These are phyloP conservation scores for Litoditis marina DNA, from an alignment of 2,888 invertebrate genomes.

Conservation along the genomic window DNA sequence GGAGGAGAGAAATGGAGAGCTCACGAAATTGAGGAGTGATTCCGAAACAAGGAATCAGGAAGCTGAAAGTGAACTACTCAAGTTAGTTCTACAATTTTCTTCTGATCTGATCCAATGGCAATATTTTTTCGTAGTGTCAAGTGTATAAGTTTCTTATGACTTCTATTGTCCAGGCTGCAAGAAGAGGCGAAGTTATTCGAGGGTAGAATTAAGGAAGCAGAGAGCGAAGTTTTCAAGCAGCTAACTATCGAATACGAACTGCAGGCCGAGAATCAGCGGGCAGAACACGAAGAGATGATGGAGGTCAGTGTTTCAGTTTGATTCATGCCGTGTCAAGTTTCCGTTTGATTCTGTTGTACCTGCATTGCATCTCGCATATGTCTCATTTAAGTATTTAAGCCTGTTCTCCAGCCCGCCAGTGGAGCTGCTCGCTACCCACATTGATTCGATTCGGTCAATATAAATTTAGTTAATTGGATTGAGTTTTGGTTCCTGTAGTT, in stretches of 20 bases:
- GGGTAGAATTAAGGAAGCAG: constrained; percentile 16
- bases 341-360: too few species aligned
- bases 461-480: not conserved
- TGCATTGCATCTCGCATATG: too few species aligned
- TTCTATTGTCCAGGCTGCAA: constrained; percentile 13
- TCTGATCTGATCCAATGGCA: not conserved
- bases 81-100: not conserved
- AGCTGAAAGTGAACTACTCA: not conserved
- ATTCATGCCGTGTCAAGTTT: too few species aligned
- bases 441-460: too few species aligned
- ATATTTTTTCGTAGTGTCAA: not conserved
- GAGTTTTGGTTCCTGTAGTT: not conserved
- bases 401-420: too few species aligned
- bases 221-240: constrained; percentile 33
- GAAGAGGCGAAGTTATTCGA: constrained; percentile 9
- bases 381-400: too few species aligned
- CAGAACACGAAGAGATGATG: constrained; percentile 16
- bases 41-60: not conserved
- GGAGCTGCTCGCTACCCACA: too few species aligned
- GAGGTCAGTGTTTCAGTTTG: too few species aligned
- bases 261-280: constrained; percentile 29
- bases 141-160: not conserved
- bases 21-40: too few species aligned
- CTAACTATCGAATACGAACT: constrained; percentile 43
- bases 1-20: too few species aligned